Percentiles rank a stretch among this genome's conserved stretches.
phyloP scores from a whole-genome alignment of 2,113 vertebrate species.

The Pygoscelis adeliae region DNA sequence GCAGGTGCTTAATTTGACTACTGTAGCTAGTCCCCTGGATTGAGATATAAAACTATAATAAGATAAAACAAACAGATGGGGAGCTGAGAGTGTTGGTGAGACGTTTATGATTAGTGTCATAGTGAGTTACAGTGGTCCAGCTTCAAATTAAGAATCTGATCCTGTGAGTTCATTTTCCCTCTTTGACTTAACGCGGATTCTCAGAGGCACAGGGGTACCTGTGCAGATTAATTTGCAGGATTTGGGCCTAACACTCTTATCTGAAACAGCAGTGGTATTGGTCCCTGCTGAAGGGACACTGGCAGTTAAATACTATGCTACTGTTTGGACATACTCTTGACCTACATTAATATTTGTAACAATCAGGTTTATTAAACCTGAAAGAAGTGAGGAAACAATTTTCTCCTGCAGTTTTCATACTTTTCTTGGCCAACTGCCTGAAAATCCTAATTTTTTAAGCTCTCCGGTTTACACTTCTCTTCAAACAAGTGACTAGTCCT shows the following conservation, averaged over 20 bases:
- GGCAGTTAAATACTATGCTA: background rate
- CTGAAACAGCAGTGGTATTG: background rate
- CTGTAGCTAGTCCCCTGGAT: background rate
- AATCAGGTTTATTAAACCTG: background rate
- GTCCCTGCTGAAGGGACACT: background rate
- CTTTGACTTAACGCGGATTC: background rate
- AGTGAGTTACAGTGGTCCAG: constrained; percentile 43
- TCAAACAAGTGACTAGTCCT: background rate
- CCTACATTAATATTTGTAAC: background rate
- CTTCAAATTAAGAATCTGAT: constrained; percentile 48
- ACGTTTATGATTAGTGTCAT: constrained; percentile 61
- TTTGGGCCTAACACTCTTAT: background rate
- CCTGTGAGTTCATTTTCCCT: constrained; percentile 1
- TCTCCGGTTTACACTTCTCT: background rate
- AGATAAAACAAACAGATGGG: constrained; percentile 46
- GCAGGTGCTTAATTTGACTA: background rate
- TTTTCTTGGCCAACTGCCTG: background rate
- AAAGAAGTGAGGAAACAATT: background rate
- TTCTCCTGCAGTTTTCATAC: background rate
- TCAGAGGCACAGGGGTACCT: background rate
- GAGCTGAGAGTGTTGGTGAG: constrained; percentile 7
- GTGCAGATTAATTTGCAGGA: background rate
- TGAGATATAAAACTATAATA: constrained; percentile 43
- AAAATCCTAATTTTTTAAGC: background rate
- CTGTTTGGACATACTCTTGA: background rate